Evolutionary conservation across 2,113 vertebrate species (phyloP).

Genomic region (Canis aureus): DNA sequence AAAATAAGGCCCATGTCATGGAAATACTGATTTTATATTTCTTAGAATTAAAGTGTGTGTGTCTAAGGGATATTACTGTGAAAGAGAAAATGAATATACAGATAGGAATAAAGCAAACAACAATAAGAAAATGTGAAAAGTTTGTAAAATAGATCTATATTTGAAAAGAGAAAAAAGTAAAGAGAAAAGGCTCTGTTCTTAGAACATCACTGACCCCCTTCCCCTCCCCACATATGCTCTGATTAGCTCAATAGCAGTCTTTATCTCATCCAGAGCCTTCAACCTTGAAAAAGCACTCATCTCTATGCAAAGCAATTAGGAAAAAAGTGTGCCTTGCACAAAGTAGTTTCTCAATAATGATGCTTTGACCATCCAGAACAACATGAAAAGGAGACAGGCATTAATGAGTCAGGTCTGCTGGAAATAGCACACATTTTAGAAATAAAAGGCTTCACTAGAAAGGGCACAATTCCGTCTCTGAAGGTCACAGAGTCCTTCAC

Average conservation of each 20-base stretch:
- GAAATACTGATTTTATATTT: constrained; percentile 1
- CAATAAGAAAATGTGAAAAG: not conserved
- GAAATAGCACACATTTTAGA: constrained; percentile 52
- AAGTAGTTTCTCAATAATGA: constrained; percentile 62
- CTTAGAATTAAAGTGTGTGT: not conserved
- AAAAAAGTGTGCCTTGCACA: constrained; percentile 49
- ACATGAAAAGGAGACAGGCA: constrained; percentile 28
- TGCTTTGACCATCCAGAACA: constrained; percentile 64
- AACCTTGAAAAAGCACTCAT: constrained; percentile 74
- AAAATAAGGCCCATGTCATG: not conserved
- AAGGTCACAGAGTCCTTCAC: constrained; percentile 53
- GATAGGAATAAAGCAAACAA: not conserved
- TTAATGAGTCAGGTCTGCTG: constrained; percentile 50
- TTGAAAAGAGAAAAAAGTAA: constrained; percentile 33
- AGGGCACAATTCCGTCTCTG: constrained; percentile 47
- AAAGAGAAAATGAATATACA: constrained; percentile 12
- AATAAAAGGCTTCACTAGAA: constrained; percentile 66
- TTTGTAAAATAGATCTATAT: not conserved
- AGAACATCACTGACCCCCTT: constrained; percentile 59
- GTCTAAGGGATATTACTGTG: not conserved
- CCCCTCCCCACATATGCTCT: constrained; percentile 46
- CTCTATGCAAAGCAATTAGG: constrained; percentile 75
- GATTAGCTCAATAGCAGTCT: constrained; percentile 77
- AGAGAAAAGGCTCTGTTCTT: constrained; percentile 19
- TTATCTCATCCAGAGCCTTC: constrained; percentile 62